Conservation (phyloP, 2,797 vertebrate genomes). For the Hippocampus kuda region DNA sequence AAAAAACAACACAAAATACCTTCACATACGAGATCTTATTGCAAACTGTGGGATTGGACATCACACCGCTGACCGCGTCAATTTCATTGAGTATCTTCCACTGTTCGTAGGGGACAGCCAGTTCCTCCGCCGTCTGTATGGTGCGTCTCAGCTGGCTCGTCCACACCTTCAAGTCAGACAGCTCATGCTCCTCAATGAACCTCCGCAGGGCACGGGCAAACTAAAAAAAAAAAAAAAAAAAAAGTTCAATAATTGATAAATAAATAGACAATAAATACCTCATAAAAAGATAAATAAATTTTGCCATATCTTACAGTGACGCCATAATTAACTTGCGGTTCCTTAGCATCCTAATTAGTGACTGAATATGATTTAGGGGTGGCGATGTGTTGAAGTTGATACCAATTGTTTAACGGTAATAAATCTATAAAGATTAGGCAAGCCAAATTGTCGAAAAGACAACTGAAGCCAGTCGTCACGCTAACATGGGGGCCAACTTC, state of each 20-base stretch:
- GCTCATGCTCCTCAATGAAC: conserved; percentile 84
- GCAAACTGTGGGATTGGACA: background rate
- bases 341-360: no score
- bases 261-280: no score
- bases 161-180: conserved; percentile 91
- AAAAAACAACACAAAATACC: background rate
- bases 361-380: no score
- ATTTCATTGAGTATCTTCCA: conserved; percentile 99
- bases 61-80: conserved; percentile 78
- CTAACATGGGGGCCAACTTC: no score
- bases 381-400: no score
- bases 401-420: no score
- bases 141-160: conserved; percentile 93
- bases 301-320: no score
- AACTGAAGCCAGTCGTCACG: no score
- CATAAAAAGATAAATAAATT: no score
- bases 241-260: background rate
- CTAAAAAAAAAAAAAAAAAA: conserved; percentile 45
- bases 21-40: background rate
- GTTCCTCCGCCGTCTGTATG: conserved; percentile 89
- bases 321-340: no score
- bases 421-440: no score
- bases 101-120: conserved; percentile 88
- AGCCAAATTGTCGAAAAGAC: no score
- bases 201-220: conserved; percentile 73